Conservation (phyloP, 2,113 vertebrate species). For the Scalopus aquaticus region DNA sequence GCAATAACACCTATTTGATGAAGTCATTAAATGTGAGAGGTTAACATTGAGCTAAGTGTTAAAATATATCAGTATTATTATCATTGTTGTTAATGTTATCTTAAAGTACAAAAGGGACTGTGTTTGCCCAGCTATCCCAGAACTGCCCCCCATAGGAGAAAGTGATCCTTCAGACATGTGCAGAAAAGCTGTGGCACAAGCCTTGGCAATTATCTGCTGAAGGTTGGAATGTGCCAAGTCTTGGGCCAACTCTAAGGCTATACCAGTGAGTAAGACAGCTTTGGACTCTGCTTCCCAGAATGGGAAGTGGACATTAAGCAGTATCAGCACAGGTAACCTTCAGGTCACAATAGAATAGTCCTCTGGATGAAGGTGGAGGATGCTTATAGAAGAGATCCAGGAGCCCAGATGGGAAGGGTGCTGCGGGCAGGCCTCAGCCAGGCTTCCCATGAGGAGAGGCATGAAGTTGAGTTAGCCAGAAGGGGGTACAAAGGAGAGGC, state of each 20-base stretch:
- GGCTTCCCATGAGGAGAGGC: background rate
- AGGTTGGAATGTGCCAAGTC: background rate
- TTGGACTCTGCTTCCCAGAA: background rate
- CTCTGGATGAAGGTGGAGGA: background rate
- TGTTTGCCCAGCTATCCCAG: background rate
- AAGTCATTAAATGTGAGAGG: background rate
- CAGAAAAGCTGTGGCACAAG: background rate
- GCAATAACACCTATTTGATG: background rate
- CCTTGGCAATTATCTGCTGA: background rate
- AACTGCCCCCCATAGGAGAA: background rate
- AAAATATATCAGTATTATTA: background rate
- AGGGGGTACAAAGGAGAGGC: background rate
- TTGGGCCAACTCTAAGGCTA: background rate
- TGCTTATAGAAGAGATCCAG: background rate
- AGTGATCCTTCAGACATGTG: background rate
- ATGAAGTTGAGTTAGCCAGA: background rate
- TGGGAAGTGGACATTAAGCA: background rate
- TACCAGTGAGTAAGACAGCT: background rate
- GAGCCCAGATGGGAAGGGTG: background rate
- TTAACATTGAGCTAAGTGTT: background rate
- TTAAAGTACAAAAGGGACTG: background rate
- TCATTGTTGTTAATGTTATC: background rate
- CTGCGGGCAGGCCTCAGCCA: too few relatives aligned
- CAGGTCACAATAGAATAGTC: background rate
- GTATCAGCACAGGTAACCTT: background rate